Percentiles rank a stretch among this genome's conserved stretches.
Conservation (phyloP, 2,113 vertebrate genomes). For the Synodontis membranacea region DNA sequence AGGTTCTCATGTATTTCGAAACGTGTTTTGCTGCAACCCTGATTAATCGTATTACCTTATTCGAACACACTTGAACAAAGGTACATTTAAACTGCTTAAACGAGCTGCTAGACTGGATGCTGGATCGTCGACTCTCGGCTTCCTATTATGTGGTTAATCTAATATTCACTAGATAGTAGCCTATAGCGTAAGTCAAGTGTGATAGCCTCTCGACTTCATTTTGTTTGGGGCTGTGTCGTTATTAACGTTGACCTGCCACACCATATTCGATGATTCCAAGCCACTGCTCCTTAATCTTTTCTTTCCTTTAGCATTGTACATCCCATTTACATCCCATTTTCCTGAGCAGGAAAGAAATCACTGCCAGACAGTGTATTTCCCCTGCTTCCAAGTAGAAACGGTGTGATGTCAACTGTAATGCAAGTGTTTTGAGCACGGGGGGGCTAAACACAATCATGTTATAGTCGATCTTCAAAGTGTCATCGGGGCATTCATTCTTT, state of each 20-base stretch:
- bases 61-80: background rate
- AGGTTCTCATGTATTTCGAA: background rate
- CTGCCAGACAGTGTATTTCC: background rate
- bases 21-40: background rate
- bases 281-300: background rate
- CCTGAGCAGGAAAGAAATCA: background rate
- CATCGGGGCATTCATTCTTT: constrained; percentile 39
- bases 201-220: background rate
- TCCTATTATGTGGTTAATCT: background rate
- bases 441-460: background rate
- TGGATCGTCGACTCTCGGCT: background rate
- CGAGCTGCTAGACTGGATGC: background rate
- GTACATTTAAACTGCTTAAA: background rate
- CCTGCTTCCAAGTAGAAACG: background rate
- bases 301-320: background rate
- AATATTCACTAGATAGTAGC: background rate
- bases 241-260: background rate
- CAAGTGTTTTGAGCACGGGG: background rate
- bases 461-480: background rate
- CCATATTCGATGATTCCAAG: background rate
- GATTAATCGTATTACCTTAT: background rate
- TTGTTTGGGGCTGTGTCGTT: background rate
- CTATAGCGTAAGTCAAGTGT: background rate
- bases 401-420: background rate
- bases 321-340: background rate